phyloP scores from a whole-genome alignment of 2,888 invertebrate species.

The Eilema griseolum region DNA sequence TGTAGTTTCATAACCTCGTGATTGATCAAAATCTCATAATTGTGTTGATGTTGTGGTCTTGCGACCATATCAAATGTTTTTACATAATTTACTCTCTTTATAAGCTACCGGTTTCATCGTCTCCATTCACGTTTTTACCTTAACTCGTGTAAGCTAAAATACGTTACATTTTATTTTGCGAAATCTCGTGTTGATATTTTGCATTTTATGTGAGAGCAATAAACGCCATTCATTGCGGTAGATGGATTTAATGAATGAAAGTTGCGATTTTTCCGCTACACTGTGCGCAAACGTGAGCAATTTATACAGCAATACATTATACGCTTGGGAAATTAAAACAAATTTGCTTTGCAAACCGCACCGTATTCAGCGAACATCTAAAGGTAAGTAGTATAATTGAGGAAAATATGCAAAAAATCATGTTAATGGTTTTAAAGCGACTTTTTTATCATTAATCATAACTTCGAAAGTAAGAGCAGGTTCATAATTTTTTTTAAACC shows the following conservation, averaged over 20 bases:
- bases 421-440: neutral
- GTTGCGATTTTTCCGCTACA: constrained; percentile 29
- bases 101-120: neutral
- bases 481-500: no score
- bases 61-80: no score
- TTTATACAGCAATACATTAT: constrained; percentile 28
- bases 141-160: neutral
- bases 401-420: neutral
- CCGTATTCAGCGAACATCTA: constrained; percentile 4
- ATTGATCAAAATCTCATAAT: no score
- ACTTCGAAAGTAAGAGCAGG: neutral
- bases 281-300: constrained; percentile 10
- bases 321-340: constrained; percentile 3
- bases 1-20: no score
- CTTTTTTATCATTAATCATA: neutral
- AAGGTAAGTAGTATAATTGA: constrained; percentile 2
- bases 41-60: no score
- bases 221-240: constrained; percentile 36
- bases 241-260: constrained; percentile 36
- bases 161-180: neutral
- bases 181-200: constrained; percentile 7
- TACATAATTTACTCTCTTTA: neutral
- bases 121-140: neutral
- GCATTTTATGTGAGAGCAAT: constrained; percentile 34
- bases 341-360: neutral